Base-by-base conservation (phyloP, 2,797 vertebrate genomes). In the Hippocampus kuda region DNA sequence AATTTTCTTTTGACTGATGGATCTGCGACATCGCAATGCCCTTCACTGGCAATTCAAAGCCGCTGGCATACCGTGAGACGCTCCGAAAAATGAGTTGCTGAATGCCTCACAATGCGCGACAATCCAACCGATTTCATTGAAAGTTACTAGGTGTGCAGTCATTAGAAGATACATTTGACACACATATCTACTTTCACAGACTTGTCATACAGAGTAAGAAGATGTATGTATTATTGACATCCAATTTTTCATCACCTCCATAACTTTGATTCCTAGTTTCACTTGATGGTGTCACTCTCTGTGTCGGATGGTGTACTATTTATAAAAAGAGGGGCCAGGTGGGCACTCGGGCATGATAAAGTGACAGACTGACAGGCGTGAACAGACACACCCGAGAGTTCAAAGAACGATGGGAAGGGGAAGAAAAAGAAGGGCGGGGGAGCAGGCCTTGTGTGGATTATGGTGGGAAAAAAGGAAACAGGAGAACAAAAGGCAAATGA, bases 321-420 rank as follows among this genome's bases (percentile, higher is more conserved):
- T 80, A 79, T 69, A 75, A 48, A 44, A 54, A 69, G 68, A 73
- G 38, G 69, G 27, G 26, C 53, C 66, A 70, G 54, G 38, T 64
- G 62, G 41, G 34, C 41, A 44, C 41, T 69, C 41, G 72, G 62
- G 61, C 68, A 71, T 70, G 72, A 75, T 75, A 67, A 74, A 73
- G 63, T 81, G 78, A 77, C 76, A 75, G 66, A 64, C 48, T 79
- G 77, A 80, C 54, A 63, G 65, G 67, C 75, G 74, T 75, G 69
- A 74, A 77, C 62, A 64, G 41, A 75, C 67, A 74, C 76, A 81
- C 79, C 65, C 78, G 77, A 77, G 77, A 67, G 75, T 73, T 44
- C 70, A 68, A 65, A 48, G 38, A 66, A 65, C 72, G 72, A 71
- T 20, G 22, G 24, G 44, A 10, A 9, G 53, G 44, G 11, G 67